These are phyloP conservation scores for Spodoptera exigua DNA, from an alignment of 2,888 invertebrate genomes.

Conservation along the genomic window DNA sequence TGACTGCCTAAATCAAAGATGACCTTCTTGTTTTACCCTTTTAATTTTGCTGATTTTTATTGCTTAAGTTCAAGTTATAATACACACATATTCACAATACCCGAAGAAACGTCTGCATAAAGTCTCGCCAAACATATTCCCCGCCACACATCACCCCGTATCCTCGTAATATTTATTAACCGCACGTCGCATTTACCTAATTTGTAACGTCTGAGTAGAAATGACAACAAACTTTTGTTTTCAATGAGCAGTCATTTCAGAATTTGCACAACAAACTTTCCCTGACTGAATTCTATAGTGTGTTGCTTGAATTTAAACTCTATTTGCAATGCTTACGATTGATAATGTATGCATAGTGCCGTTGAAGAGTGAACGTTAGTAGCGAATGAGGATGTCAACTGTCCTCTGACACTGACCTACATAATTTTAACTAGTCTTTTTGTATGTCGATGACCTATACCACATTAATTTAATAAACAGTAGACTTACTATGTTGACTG, in stretches of 20 bases:
- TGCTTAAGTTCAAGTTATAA: neutral
- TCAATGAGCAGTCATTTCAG: conserved; percentile 58
- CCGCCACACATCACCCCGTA: neutral
- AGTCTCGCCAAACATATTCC: neutral
- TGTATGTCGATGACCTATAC: conserved; percentile 59
- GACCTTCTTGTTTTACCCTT: conserved; percentile 11
- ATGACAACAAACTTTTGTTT: conserved; percentile 56
- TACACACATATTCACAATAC: too few species aligned
- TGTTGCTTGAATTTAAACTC: conserved; percentile 66
- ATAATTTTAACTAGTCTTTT: conserved; percentile 74
- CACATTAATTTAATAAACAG: conserved; percentile 37
- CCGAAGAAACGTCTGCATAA: neutral
- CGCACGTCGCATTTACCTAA: conserved; percentile 17
- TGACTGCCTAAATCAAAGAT: conserved; percentile 32
- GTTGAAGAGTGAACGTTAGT: conserved; percentile 60
- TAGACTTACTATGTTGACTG: conserved; percentile 1
- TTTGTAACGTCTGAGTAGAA: conserved; percentile 36
- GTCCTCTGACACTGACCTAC: conserved; percentile 85
- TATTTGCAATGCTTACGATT: conserved; percentile 72
- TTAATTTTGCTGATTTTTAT: conserved; percentile 6
- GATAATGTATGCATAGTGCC: conserved; percentile 66
- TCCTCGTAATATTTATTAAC: conserved; percentile 12
- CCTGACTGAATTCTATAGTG: conserved; percentile 46
- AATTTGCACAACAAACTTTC: conserved; percentile 55
- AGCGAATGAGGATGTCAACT: conserved; percentile 71